Evolutionary conservation across 2,888 invertebrate genomes (phyloP).

Genomic region (Acronicta psi): DNA sequence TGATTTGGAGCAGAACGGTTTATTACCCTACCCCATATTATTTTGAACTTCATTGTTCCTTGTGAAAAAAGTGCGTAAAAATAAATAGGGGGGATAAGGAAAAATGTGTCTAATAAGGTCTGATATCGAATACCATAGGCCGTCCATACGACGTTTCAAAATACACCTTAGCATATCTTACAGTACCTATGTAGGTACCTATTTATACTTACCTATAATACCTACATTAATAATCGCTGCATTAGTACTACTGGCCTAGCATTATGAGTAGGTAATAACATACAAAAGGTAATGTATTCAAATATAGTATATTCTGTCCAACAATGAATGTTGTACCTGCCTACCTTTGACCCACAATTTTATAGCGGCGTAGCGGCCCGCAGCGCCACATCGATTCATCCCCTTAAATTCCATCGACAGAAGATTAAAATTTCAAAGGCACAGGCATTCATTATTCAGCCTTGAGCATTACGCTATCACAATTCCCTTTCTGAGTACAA

Average conservation of each 20-base stretch:
- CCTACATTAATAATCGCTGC: no score
- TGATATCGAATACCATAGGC: not conserved
- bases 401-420: constrained; percentile 8
- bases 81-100: constrained; percentile 19
- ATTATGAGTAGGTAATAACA: no score
- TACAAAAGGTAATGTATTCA: no score
- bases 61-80: constrained; percentile 22
- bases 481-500: constrained; percentile 4
- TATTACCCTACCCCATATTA: constrained; percentile 62
- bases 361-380: no score
- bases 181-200: no score
- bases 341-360: constrained; percentile 1
- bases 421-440: constrained; percentile 12
- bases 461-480: constrained; percentile 9
- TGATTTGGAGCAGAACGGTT: constrained; percentile 73
- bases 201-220: no score
- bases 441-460: constrained; percentile 13
- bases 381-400: constrained; percentile 1
- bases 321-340: no score
- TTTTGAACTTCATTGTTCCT: constrained; percentile 45
- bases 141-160: no score
- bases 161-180: no score
- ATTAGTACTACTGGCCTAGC: no score
- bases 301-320: no score
- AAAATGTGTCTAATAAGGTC: constrained; percentile 6